Evolutionary conservation across 2,113 vertebrate genomes (phyloP).

Genomic region (Poecilia latipinna): DNA sequence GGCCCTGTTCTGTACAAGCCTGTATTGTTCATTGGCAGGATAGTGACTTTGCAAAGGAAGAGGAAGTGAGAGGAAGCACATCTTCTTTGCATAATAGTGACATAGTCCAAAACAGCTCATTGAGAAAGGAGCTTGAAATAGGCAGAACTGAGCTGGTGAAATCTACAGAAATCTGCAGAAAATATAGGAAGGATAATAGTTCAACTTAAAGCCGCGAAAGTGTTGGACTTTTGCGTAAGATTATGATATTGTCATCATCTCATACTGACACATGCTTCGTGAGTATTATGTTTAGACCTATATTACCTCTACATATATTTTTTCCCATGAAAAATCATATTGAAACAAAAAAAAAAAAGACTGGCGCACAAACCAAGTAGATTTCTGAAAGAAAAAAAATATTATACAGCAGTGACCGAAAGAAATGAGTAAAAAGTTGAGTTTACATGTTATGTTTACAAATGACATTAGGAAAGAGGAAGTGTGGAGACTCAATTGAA

Average conservation of each 20-base stretch:
- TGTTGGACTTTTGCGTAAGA: no score
- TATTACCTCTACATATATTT: not conserved
- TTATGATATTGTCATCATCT: not conserved
- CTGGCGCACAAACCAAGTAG: not conserved
- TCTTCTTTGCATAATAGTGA: constrained; percentile 2
- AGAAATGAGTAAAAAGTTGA: no score
- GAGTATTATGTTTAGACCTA: not conserved
- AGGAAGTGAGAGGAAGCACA: constrained; percentile 34
- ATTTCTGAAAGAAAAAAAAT: not conserved
- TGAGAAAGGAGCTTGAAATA: no score
- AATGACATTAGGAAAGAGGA: not conserved
- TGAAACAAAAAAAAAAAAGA: not conserved
- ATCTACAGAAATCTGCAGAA: no score
- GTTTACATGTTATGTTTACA: not conserved
- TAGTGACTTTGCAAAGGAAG: constrained; percentile 59
- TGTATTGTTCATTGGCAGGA: constrained; percentile 44
- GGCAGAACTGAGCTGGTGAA: no score
- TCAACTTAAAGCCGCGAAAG: no score
- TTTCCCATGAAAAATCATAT: not conserved
- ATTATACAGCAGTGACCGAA: no score
- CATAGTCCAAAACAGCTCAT: no score
- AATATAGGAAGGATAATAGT: no score
- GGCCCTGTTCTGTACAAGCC: constrained; percentile 56
- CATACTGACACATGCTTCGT: not conserved
- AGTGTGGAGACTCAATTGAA: not conserved